phyloP scores from a whole-genome alignment of 2,797 vertebrate genomes.

The Jordanella pulchra region DNA sequence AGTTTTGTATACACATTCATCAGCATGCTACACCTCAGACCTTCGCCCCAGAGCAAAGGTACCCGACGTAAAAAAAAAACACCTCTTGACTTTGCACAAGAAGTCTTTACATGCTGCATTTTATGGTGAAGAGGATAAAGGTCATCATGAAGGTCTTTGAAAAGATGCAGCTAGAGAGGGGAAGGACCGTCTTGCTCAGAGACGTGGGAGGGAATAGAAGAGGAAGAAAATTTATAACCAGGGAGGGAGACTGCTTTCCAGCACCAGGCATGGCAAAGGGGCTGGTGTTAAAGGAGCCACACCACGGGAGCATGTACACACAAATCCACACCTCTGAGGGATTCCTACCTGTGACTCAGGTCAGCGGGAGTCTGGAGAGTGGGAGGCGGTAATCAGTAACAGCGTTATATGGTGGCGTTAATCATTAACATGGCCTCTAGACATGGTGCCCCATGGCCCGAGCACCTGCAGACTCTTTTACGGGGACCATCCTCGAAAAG shows the following conservation, averaged over 20 bases:
- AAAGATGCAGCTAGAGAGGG: constrained; percentile 27
- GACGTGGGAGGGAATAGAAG: constrained; percentile 50
- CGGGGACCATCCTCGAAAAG: constrained; percentile 66
- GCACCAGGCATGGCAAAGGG: constrained; percentile 28
- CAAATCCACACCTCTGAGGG: constrained; percentile 60
- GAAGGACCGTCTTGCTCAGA: constrained; percentile 9
- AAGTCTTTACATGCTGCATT: constrained; percentile 51
- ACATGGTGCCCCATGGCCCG: constrained; percentile 65
- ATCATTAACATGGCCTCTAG: constrained; percentile 78
- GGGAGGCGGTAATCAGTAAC: constrained; percentile 82
- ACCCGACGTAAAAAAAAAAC: constrained; percentile 30
- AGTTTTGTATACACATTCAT: constrained; percentile 41
- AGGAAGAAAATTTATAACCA: constrained; percentile 49
- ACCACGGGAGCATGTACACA: constrained; percentile 20
- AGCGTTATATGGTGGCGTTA: constrained; percentile 79
- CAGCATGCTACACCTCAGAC: constrained; percentile 59
- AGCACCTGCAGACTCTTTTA: constrained; percentile 76
- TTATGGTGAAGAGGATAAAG: constrained; percentile 68
- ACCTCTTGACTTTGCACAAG: constrained; percentile 54
- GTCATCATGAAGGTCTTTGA: constrained; percentile 49
- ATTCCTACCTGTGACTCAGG: constrained; percentile 74
- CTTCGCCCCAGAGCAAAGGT: constrained; percentile 60
- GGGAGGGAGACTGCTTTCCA: constrained; percentile 37
- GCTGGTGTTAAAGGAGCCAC: constrained; percentile 30
- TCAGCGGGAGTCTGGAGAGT: constrained; percentile 73